phyloP scores from a whole-genome alignment of 2,888 invertebrate genomes.

The Archips xylosteana region DNA sequence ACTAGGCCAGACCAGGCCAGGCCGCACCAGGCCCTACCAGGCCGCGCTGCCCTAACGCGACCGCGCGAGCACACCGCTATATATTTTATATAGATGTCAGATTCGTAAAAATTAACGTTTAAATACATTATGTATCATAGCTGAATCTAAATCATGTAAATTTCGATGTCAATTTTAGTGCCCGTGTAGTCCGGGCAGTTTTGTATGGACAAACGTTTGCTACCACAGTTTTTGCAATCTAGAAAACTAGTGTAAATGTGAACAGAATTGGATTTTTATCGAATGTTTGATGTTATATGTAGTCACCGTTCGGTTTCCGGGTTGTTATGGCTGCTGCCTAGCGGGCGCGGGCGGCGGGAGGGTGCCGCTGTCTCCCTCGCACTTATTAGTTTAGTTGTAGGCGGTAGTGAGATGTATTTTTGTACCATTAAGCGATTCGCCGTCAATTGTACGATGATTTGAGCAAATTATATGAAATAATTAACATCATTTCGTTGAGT shows the following conservation, averaged over 20 bases:
- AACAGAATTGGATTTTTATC: slow-evolving; percentile 61
- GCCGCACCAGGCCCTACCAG: neutral
- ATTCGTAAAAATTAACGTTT: slow-evolving; percentile 67
- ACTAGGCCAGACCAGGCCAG: neutral
- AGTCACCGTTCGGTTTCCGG: slow-evolving; percentile 58
- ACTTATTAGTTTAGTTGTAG: slow-evolving; percentile 70
- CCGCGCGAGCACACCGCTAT: slow-evolving; percentile 45
- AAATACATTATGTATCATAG: slow-evolving; percentile 75
- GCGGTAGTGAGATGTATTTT: slow-evolving; percentile 80
- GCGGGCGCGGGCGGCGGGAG: slow-evolving; percentile 24
- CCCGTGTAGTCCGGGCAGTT: slow-evolving; percentile 67
- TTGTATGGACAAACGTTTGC: slow-evolving; percentile 75
- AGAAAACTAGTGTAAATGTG: slow-evolving; percentile 59
- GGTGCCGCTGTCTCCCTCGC: neutral
- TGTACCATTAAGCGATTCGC: slow-evolving; percentile 68
- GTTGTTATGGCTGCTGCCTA: slow-evolving; percentile 3
- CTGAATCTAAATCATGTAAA: slow-evolving; percentile 79
- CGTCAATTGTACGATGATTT: slow-evolving; percentile 69
- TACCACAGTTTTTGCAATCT: slow-evolving; percentile 80
- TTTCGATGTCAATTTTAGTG: slow-evolving; percentile 84
- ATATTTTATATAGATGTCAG: slow-evolving; percentile 83
- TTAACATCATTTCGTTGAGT: slow-evolving; percentile 64
- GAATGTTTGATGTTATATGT: slow-evolving; percentile 70
- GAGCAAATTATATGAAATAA: slow-evolving; percentile 42
- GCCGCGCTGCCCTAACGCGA: neutral